Evolutionary conservation across 2,888 invertebrate species (phyloP).

Genomic region (Lasioglossum villosulum): DNA sequence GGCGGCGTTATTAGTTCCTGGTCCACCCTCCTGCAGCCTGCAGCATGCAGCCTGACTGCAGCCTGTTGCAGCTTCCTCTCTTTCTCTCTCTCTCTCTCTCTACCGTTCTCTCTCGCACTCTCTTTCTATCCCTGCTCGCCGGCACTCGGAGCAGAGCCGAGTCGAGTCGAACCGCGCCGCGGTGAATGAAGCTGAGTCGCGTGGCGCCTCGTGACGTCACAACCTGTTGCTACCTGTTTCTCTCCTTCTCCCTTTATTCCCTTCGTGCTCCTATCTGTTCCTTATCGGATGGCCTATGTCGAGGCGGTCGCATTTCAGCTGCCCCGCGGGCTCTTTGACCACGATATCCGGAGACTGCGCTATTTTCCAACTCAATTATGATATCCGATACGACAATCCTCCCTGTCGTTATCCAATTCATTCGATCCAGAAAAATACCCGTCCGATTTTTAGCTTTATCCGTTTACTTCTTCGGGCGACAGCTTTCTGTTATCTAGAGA

Average conservation of each 20-base stretch:
- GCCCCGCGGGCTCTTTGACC: background rate
- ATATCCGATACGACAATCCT: background rate
- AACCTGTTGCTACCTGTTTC: constrained; percentile 82
- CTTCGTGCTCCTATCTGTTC: constrained; percentile 34
- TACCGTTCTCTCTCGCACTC: constrained; percentile 1
- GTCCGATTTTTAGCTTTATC: background rate
- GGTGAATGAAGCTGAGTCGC: constrained; percentile 83
- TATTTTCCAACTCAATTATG: background rate
- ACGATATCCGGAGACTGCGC: background rate
- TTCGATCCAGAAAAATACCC: background rate
- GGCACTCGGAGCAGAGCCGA: constrained; percentile 11
- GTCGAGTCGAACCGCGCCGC: constrained; percentile 33
- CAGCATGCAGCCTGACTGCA: constrained; percentile 21
- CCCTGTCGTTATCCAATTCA: background rate
- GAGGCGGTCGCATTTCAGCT: background rate
- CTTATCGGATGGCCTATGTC: constrained; percentile 32
- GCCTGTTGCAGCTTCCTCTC: constrained; percentile 7
- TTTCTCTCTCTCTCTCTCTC: background rate
- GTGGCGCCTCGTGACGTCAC: constrained; percentile 84
- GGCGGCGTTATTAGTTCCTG: constrained; percentile 72
- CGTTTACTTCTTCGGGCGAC: background rate
- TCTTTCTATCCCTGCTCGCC: constrained; percentile 11
- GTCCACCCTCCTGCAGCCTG: constrained; percentile 71
- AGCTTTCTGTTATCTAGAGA: background rate
- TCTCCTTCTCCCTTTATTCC: constrained; percentile 43